These are phyloP conservation scores for Strigamia crassipes DNA, from an alignment of 2,888 invertebrate genomes.

Conservation along the genomic window DNA sequence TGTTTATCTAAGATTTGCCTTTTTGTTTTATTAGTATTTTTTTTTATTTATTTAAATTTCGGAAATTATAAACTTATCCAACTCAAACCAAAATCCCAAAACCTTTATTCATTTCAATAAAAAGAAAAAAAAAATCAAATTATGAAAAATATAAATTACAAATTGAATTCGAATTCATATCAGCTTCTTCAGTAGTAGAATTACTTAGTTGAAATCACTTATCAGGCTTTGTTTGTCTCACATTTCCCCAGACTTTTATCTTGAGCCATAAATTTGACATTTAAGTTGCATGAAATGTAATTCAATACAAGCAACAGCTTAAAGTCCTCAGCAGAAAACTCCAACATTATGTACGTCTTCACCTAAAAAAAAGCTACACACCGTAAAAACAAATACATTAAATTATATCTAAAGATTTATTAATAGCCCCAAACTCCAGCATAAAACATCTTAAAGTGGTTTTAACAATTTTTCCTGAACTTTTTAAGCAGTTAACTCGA, in stretches of 20 bases:
- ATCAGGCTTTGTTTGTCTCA: slow-evolving; percentile 6
- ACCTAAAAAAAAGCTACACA: not conserved
- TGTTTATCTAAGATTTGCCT: too few species aligned
- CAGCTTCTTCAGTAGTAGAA: slow-evolving; percentile 14
- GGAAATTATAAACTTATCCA: too few species aligned
- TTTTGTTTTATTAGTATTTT: too few species aligned
- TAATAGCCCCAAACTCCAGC: slow-evolving; percentile 6
- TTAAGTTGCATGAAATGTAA: not conserved
- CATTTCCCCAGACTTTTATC: not conserved
- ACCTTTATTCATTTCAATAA: not conserved
- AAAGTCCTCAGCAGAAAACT: not conserved
- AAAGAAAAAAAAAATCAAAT: not conserved
- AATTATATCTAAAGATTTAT: not conserved
- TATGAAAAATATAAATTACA: not conserved
- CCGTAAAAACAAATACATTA: not conserved
- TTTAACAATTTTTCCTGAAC: not conserved
- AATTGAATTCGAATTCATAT: not conserved
- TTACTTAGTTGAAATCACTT: not conserved
- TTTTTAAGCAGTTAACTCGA: not conserved
- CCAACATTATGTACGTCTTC: not conserved
- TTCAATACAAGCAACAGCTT: slow-evolving; percentile 8
- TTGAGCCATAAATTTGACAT: not conserved
- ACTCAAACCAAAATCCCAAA: too few species aligned
- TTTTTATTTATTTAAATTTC: too few species aligned
- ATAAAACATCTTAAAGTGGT: not conserved